Evolutionary conservation across 53 echinoderm and acorn worm genomes (phyloP).

Genomic region (Luidia sarsii): DNA sequence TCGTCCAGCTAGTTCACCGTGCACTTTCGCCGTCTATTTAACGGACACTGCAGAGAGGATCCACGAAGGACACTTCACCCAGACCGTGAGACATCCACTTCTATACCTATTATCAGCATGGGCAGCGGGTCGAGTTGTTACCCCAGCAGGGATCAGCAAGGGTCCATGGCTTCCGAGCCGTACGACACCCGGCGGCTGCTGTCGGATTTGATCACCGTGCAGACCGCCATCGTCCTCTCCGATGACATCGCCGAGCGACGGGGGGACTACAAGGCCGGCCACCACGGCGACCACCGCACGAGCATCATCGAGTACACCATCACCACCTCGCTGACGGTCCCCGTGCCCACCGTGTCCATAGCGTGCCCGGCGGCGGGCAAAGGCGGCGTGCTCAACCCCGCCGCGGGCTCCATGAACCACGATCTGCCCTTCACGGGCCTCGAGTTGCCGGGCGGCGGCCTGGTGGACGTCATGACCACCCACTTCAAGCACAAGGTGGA

Average conservation of each 20-base stretch:
- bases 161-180: slow-evolving; percentile 31
- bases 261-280: not conserved
- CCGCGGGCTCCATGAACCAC: too few species aligned
- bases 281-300: slow-evolving; percentile 4
- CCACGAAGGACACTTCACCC: too few species aligned
- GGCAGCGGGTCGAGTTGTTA: slow-evolving; percentile 34
- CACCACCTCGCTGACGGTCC: slow-evolving; percentile 36
- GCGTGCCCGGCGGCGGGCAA: not conserved
- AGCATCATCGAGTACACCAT: slow-evolving; percentile 66
- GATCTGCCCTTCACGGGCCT: not conserved
- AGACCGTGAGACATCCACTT: slow-evolving; percentile 75
- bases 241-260: slow-evolving; percentile 55
- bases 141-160: not conserved
- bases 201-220: slow-evolving; percentile 78
- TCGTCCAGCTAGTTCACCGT: too few species aligned
- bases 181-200: slow-evolving; percentile 70
- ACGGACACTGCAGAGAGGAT: too few species aligned
- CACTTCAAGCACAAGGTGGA: slow-evolving; percentile 23
- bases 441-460: not conserved
- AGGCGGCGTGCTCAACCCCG: too few species aligned
- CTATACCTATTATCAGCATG: slow-evolving; percentile 34
- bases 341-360: not conserved
- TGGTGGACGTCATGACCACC: slow-evolving; percentile 16
- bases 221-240: slow-evolving; percentile 77
- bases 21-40: too few species aligned